Evolutionary conservation across 2,888 invertebrate species (phyloP), one percentile per base, ranked within the genome.

Genomic region (Macropis europaea): DNA sequence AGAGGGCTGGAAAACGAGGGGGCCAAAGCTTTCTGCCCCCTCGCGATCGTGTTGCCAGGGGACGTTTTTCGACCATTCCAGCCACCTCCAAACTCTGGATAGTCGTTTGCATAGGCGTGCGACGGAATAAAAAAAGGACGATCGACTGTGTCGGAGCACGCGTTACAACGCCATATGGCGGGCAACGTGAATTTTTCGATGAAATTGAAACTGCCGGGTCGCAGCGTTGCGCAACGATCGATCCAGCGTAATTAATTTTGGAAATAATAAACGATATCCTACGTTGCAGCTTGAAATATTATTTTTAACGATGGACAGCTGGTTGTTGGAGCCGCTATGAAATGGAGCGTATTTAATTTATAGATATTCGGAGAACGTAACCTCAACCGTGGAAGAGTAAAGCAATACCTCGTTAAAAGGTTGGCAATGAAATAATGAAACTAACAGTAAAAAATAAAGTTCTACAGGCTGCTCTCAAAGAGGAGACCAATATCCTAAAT

Each of bases 31-130:
- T 73, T 71, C 57, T 73, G 48, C 60, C 73, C 79, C 76, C 69
- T 61, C 57, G 40, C 38, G 30, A 57, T 56, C 48, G 68, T 76
- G 77, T 77, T 80, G 75, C 71, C 75, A 59, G 73, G 80, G 77
- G 80, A 72, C 75, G 47, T 63, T 76, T 40, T 73, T 77, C 77
- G 79, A 68, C 77, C 69, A 66, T 77, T 62, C 71, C 61, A 43
- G n/a, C n/a, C n/a, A 72, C 75, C 66, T 64, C 69, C 48, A 59
- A 47, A 50, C 69, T 47, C 60, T 36, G 68, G 40, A n/a, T 74
- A 57, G 61, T 77, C 77, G 77, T 79, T 79, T 79, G 80, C 79
- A 79, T 79, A 75, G 73, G 38, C 62, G 64, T 53, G 40, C 50
- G 32, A 45, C 15, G 45, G 43, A 13, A 30, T 17, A 19, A 38